Evolutionary conservation across 2,113 vertebrate species (phyloP).

Genomic region (Cnemophilus loriae): DNA sequence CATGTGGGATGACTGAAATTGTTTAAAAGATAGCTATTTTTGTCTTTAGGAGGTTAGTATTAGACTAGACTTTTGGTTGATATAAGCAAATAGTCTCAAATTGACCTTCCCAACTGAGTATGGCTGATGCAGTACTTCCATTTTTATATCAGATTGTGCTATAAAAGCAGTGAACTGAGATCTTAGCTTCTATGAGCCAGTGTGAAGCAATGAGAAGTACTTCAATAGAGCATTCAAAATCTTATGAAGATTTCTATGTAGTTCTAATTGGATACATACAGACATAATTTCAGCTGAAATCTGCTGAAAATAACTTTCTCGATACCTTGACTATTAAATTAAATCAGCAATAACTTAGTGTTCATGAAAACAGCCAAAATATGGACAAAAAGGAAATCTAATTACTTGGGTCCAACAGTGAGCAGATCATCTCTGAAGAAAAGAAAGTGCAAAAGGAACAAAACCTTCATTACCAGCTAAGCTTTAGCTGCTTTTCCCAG

Average conservation of each 20-base stretch:
- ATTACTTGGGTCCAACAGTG: conserved; percentile 24
- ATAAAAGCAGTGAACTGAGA: neutral
- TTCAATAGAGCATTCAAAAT: conserved; percentile 10
- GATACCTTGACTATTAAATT: neutral
- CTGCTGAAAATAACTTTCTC: neutral
- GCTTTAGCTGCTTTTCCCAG: neutral
- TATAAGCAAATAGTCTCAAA: conserved; percentile 5
- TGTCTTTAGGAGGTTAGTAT: neutral
- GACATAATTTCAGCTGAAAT: neutral
- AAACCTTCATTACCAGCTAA: neutral
- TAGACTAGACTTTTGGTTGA: neutral
- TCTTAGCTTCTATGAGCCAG: neutral
- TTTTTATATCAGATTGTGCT: neutral
- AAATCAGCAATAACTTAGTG: conserved; percentile 18
- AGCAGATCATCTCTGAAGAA: neutral
- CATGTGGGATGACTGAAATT: neutral
- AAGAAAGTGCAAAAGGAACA: neutral
- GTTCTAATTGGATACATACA: conserved; percentile 1
- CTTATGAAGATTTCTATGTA: neutral
- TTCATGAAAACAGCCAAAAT: conserved; percentile 10
- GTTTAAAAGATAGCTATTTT: neutral
- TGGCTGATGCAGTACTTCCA: neutral
- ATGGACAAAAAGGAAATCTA: conserved; percentile 3
- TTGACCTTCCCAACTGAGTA: neutral
- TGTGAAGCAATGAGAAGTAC: neutral